Evolutionary conservation across 2,113 vertebrate species (phyloP).

Genomic region (Archocentrus centrarchus): DNA sequence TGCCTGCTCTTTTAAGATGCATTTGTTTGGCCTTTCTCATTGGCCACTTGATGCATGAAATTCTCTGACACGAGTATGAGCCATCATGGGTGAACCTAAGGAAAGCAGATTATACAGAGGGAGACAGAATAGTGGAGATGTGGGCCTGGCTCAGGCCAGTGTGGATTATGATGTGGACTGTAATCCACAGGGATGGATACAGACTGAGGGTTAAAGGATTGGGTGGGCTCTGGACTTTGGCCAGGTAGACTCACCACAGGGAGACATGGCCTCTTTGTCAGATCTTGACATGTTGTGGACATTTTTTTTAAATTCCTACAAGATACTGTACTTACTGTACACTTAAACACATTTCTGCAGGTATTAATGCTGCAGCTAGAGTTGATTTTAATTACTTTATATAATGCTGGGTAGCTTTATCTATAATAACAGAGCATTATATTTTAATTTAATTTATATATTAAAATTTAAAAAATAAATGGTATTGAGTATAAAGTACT

Average conservation of each 20-base stretch:
- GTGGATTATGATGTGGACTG: slow-evolving; percentile 73
- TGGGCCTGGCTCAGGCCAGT: slow-evolving; percentile 42
- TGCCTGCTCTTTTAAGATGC: not conserved
- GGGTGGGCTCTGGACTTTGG: slow-evolving; percentile 49
- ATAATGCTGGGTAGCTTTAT: too few species aligned
- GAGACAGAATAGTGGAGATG: slow-evolving; percentile 46
- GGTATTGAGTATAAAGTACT: fast-evolving
- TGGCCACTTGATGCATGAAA: not conserved
- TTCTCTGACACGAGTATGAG: slow-evolving; percentile 38
- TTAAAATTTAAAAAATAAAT: not conserved
- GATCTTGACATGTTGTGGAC: not conserved
- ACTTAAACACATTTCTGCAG: not conserved
- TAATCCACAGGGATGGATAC: slow-evolving; percentile 68
- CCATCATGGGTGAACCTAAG: slow-evolving; percentile 47
- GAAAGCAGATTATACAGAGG: slow-evolving; percentile 74
- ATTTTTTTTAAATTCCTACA: not conserved
- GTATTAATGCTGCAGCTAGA: not conserved
- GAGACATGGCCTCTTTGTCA: not conserved
- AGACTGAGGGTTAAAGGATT: slow-evolving; percentile 66
- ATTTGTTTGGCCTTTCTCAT: not conserved
- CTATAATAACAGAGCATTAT: too few species aligned
- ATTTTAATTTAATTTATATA: fast-evolving
- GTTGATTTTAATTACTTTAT: too few species aligned
- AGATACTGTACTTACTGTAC: not conserved
- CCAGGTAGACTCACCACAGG: slow-evolving; percentile 32